These are phyloP conservation scores for Crenichthys baileyi DNA, from an alignment of 2,797 vertebrate genomes.

Conservation along the genomic window DNA sequence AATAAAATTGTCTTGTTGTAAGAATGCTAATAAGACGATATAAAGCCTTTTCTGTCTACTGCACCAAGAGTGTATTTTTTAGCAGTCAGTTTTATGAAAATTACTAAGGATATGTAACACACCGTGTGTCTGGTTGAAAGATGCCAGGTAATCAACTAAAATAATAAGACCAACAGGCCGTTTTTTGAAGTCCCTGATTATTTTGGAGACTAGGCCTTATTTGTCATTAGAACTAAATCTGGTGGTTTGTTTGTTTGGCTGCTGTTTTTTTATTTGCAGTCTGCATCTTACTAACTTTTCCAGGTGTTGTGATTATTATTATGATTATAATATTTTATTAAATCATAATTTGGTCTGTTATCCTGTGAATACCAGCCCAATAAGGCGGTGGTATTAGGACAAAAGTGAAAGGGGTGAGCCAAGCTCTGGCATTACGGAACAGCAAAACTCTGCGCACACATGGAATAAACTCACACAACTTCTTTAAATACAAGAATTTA, in stretches of 20 bases:
- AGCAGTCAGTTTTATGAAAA: constrained; percentile 41
- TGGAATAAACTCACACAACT: too few species aligned
- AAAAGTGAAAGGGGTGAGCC: too few species aligned
- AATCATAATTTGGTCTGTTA: too few species aligned
- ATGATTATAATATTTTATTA: too few species aligned
- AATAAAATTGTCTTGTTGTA: constrained; percentile 20
- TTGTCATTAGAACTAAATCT: constrained; percentile 22
- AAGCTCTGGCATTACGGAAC: too few species aligned
- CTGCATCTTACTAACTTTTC: background rate
- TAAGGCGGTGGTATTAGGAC: too few species aligned
- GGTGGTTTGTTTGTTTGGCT: constrained; percentile 1
- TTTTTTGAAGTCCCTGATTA: constrained; percentile 9
- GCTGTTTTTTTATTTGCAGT: background rate
- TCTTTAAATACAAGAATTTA: too few species aligned
- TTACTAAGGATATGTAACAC: constrained; percentile 28
- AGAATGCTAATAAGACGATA: constrained; percentile 32
- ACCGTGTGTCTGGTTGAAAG: constrained; percentile 22
- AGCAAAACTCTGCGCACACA: too few species aligned
- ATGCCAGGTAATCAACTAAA: constrained; percentile 38
- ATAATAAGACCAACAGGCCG: constrained; percentile 23
- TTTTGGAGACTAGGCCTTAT: constrained; percentile 24
- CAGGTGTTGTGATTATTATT: background rate
- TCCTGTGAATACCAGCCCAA: too few species aligned
- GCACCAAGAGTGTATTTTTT: constrained; percentile 12
- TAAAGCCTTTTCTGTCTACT: constrained; percentile 16